Conservation (phyloP, 1,140 invertebrate genomes). For the Zaprionus inermis region DNA sequence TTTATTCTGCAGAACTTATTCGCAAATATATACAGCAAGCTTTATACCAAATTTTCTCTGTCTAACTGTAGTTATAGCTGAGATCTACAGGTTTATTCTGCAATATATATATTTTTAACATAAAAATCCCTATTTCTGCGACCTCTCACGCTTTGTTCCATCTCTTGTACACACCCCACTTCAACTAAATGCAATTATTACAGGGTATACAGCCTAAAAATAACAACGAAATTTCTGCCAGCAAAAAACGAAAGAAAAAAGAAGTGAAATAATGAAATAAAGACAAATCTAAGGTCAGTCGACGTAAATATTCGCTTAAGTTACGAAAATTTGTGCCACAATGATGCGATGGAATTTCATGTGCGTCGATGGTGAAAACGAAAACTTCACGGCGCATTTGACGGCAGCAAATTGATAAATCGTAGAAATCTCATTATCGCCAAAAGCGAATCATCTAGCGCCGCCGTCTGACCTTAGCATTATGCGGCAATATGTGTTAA, state of each 20-base stretch:
- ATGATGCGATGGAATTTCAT: slow-evolving; percentile 45
- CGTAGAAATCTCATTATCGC: slow-evolving; percentile 12
- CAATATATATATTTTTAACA: no score
- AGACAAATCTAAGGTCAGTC: slow-evolving; percentile 45
- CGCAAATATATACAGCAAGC: not conserved
- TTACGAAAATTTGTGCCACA: slow-evolving; percentile 35
- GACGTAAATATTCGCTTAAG: slow-evolving; percentile 23
- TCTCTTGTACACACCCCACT: not conserved
- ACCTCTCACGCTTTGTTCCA: not conserved
- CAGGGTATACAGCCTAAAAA: not conserved
- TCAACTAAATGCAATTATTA: not conserved
- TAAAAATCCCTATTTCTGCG: no score
- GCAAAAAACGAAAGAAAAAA: not conserved
- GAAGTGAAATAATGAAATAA: slow-evolving; percentile 24
- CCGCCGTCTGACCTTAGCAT: slow-evolving; percentile 27
- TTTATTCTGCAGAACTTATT: not conserved
- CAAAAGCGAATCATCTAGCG: slow-evolving; percentile 15
- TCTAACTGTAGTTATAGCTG: not conserved
- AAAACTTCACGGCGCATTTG: slow-evolving; percentile 24
- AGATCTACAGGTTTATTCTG: not conserved
- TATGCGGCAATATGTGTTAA: slow-evolving; percentile 4
- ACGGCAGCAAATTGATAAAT: slow-evolving; percentile 15
- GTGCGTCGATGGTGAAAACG: not conserved
- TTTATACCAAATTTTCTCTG: not conserved
- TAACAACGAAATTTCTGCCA: not conserved